Percentiles rank a stretch among this genome's conserved stretches.
phyloP scores from a whole-genome alignment of 2,113 vertebrate genomes.

The Eublepharis macularius region DNA sequence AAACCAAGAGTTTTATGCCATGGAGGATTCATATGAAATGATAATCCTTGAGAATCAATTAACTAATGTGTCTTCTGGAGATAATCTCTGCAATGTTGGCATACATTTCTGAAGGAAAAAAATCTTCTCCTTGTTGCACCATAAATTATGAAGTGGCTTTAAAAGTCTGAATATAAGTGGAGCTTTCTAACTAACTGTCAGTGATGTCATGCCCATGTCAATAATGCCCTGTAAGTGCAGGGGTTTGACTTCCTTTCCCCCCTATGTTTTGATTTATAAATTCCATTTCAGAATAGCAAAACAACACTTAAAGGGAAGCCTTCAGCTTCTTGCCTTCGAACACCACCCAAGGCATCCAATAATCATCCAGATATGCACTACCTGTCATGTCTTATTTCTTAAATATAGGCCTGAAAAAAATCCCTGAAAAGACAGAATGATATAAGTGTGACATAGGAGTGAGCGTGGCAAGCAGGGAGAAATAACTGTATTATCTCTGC shows the following conservation, averaged over 20 bases:
- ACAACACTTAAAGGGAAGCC: constrained; percentile 42
- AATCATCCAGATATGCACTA: constrained; percentile 51
- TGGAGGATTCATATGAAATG: background rate
- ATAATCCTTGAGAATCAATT: constrained; percentile 40
- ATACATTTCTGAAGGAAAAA: constrained; percentile 35
- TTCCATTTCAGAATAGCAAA: constrained; percentile 52
- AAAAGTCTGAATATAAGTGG: constrained; percentile 31
- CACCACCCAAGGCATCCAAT: constrained; percentile 42
- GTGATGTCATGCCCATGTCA: constrained; percentile 24
- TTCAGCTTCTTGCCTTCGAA: constrained; percentile 41
- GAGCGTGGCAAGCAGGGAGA: background rate
- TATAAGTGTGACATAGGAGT: constrained; percentile 16
- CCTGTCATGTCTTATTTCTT: constrained; percentile 47
- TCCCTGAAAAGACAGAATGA: constrained; percentile 6
- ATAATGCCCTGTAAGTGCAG: constrained; percentile 43
- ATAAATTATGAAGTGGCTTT: constrained; percentile 41
- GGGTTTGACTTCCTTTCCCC: constrained; percentile 14
- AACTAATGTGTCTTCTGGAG: background rate
- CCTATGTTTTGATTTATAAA: constrained; percentile 52
- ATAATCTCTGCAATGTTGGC: constrained; percentile 7
- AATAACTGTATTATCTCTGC: background rate
- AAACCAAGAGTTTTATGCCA: background rate
- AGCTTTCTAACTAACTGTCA: constrained; percentile 45
- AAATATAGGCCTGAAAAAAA: constrained; percentile 48
- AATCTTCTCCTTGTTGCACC: background rate